phyloP scores from a whole-genome alignment of 1,140 invertebrate genomes.

The Drosophila athabasca region DNA sequence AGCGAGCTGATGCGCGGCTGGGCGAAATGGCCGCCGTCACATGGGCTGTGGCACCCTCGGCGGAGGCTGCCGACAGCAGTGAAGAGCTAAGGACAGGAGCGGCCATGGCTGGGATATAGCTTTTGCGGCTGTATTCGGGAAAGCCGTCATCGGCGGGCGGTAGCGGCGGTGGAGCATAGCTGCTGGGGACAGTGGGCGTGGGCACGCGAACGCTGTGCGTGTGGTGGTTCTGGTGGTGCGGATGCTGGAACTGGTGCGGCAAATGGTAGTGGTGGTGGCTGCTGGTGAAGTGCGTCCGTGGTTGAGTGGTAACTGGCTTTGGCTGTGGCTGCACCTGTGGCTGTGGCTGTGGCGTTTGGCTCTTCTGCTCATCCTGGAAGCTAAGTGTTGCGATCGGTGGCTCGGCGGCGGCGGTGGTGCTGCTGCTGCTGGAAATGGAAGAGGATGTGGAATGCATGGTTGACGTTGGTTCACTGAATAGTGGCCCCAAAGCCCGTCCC shows the following conservation, averaged over 20 bases:
- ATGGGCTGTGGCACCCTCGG: slow-evolving; percentile 3
- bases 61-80: slow-evolving; percentile 28
- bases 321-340: neutral
- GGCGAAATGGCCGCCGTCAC: slow-evolving; percentile 87
- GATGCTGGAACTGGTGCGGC: slow-evolving; percentile 82
- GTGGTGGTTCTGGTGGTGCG: slow-evolving; percentile 80
- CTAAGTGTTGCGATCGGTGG: slow-evolving; percentile 55
- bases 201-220: slow-evolving; percentile 76
- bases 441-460: slow-evolving; percentile 34
- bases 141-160: slow-evolving; percentile 20
- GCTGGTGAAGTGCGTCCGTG: slow-evolving; percentile 68
- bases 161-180: slow-evolving; percentile 48
- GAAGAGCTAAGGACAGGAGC: slow-evolving; percentile 21
- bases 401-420: slow-evolving; percentile 11
- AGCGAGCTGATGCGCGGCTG: slow-evolving; percentile 69
- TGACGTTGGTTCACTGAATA: slow-evolving; percentile 60
- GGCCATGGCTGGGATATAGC: neutral
- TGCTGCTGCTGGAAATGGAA: slow-evolving; percentile 41
- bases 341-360: neutral
- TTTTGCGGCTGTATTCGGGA: slow-evolving; percentile 17
- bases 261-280: slow-evolving; percentile 80
- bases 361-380: slow-evolving; percentile 70
- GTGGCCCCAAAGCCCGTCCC: slow-evolving; percentile 12
- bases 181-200: slow-evolving; percentile 76
- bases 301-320: slow-evolving; percentile 60